Conservation (phyloP, 2,797 vertebrate genomes). For the Glyptemys insculpta region DNA sequence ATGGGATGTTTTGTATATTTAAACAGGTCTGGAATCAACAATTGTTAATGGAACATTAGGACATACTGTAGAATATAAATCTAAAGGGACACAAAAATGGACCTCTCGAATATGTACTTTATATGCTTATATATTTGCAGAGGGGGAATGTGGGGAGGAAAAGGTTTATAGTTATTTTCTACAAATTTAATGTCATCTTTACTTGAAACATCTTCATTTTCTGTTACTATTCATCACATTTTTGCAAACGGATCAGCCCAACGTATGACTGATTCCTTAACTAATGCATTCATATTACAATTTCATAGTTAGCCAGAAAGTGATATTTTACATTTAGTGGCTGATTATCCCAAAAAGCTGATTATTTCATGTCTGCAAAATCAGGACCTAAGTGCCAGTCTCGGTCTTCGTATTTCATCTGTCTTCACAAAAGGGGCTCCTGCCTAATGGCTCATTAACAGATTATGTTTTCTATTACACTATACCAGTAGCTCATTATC, state of each 20-base stretch:
- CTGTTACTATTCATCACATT: slow-evolving; percentile 14
- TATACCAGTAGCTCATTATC: background rate
- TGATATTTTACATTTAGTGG: slow-evolving; percentile 5
- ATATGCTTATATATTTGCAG: background rate
- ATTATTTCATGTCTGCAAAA: background rate
- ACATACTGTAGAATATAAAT: background rate
- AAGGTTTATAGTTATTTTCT: background rate
- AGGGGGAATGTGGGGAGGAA: background rate
- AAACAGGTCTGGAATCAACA: background rate
- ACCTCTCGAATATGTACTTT: background rate
- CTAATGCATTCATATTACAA: background rate
- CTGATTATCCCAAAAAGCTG: background rate
- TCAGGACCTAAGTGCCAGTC: background rate
- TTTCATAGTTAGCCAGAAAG: background rate
- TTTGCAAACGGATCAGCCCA: slow-evolving; percentile 19
- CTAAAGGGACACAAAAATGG: background rate
- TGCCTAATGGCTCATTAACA: background rate
- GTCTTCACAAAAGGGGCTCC: background rate
- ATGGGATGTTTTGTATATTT: background rate
- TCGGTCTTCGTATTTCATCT: background rate
- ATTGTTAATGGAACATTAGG: background rate
- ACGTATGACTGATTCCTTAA: background rate
- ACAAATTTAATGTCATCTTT: background rate
- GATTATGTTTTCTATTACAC: background rate
- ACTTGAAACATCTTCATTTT: slow-evolving; percentile 1